phyloP scores from a whole-genome alignment of 2,888 invertebrate species.

The Napeogenes inachia region DNA sequence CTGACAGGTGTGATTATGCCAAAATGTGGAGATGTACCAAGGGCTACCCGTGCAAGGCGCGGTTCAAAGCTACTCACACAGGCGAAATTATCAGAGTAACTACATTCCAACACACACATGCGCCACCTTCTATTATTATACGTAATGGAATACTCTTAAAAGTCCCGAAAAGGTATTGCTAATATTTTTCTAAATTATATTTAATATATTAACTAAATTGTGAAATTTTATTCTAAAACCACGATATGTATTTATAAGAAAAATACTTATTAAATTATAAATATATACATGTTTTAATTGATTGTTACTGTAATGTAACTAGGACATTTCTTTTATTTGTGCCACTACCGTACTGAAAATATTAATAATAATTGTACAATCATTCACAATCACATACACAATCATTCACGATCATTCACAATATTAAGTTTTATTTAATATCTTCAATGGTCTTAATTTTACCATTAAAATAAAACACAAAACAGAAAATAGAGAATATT shows the following conservation, averaged over 20 bases:
- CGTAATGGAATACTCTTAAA: conserved; percentile 32
- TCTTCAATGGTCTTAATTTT: too few relatives aligned
- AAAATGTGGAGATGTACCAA: conserved; percentile 48
- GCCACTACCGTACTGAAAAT: background rate
- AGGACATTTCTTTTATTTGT: background rate
- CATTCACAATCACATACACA: too few relatives aligned
- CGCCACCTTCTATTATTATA: conserved; percentile 36
- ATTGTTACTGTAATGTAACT: background rate
- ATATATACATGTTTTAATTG: background rate
- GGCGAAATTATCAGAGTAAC: conserved; percentile 37
- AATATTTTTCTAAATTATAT: too few relatives aligned
- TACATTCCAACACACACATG: conserved; percentile 39
- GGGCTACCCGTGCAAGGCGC: conserved; percentile 46
- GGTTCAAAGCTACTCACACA: conserved; percentile 41
- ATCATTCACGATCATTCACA: background rate
- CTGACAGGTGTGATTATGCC: conserved; percentile 27
- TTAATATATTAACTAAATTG: background rate
- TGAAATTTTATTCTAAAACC: too few relatives aligned
- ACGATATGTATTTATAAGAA: too few relatives aligned
- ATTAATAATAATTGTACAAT: background rate
- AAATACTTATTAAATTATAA: background rate
- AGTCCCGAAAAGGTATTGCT: conserved; percentile 17
- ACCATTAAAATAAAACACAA: too few relatives aligned
- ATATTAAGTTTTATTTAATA: too few relatives aligned
- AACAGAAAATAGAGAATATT: background rate